Base-by-base conservation (phyloP, 1,140 invertebrate genomes). In the Calliopsis andreniformis region DNA sequence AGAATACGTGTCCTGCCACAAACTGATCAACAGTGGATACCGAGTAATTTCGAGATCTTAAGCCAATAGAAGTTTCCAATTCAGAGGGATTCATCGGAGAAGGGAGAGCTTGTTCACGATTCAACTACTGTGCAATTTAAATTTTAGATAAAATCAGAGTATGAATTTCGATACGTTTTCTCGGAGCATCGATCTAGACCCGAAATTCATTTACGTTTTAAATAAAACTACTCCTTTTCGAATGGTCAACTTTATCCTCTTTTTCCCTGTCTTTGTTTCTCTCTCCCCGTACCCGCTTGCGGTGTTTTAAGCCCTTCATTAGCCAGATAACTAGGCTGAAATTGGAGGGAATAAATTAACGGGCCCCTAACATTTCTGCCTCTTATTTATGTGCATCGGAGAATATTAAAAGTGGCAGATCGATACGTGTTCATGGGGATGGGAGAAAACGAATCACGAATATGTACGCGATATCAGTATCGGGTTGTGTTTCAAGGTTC, bases 291-390 rank as follows among this genome's bases (percentile, higher is more conserved):
- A n/a, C 35, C 10, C 20, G 20, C 47, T 18, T 5, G 20, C 18
- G 18, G 18, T 12, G 32, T 47, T n/a, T 30, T 30, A 64, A 49
- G 14, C 14, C 61, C 25, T 49, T 64, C 61, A 16, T 49, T 42
- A 25, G 39, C n/a, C 32, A 18, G 0, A 16, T 32, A 56, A 32
- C 32, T 43, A 25, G 14, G 12, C 10, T 20, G 28, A 64, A 49
- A 30, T 64, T 49, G 12, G 23, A n/a, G 18, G 61, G 28, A 64
- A 64, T 20, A 30, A 64, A 49, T 64, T 49, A 64, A 64, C 61
- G 43, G 32, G 61, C 23, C n/a, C 3, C 35, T 3, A 30, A 20
- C 39, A 28, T 6, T 8, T 47, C 14, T 32, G 12, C 16, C 14
- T 16, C 20, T n/a, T 18, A 28, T 5, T 68, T 56, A 55, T 58